Conservation (phyloP, 2,113 vertebrate species). For the Dasypus novemcinctus region DNA sequence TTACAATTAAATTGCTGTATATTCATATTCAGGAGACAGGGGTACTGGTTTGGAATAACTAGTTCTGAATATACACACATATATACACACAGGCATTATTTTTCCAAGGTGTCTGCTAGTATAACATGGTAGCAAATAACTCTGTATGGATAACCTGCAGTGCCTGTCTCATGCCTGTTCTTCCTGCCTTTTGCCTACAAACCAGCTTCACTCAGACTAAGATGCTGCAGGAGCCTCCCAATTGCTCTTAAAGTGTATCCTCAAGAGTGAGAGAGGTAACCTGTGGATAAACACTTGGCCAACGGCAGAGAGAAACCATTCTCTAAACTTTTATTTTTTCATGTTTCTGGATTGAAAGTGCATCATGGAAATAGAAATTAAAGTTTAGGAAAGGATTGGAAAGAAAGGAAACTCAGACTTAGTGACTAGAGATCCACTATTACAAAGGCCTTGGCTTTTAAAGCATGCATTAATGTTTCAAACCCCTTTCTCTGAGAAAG, state of each 20-base stretch:
- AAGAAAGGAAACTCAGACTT: neutral
- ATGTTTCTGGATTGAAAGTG: neutral
- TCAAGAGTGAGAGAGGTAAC: neutral
- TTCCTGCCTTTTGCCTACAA: neutral
- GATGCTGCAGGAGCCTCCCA: neutral
- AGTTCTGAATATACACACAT: neutral
- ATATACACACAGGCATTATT: neutral
- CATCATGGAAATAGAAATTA: neutral
- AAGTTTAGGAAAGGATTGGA: neutral
- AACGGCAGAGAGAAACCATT: neutral
- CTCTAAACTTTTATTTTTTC: neutral
- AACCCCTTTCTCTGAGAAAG: neutral
- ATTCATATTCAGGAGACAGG: neutral
- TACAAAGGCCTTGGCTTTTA: neutral
- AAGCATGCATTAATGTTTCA: neutral
- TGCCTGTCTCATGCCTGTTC: fast-evolving
- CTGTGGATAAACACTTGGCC: neutral
- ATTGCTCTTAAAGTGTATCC: neutral
- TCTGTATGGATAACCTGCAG: neutral
- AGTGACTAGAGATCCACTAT: neutral
- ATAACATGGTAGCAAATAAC: neutral
- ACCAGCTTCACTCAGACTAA: neutral
- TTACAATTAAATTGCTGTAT: neutral
- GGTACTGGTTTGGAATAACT: neutral
- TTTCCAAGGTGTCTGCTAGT: neutral